Percentiles rank a stretch among this genome's conserved stretches.
Conservation (phyloP, 2,888 invertebrate genomes). For the Oxyteleia sp. region DNA sequence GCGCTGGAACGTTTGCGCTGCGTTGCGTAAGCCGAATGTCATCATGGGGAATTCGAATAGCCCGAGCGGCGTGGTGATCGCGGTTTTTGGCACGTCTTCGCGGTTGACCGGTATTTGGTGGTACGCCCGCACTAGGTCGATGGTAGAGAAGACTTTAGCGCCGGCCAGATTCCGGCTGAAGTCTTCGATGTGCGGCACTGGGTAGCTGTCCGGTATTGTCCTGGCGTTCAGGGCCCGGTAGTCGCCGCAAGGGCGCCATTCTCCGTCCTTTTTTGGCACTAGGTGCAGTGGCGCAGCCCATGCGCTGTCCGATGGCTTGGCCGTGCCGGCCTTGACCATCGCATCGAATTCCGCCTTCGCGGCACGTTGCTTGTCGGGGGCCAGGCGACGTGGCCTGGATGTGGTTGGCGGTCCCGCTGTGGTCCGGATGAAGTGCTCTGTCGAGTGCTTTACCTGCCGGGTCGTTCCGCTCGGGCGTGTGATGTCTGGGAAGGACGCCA, state of each 20-base stretch:
- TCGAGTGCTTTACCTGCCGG: not conserved
- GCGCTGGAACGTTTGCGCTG: slow-evolving; percentile 75
- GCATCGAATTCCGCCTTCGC: not conserved
- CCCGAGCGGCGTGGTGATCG: slow-evolving; percentile 80
- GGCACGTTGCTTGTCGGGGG: not conserved
- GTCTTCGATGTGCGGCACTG: too few species aligned
- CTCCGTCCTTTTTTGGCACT: slow-evolving; percentile 60
- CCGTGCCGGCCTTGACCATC: too few species aligned
- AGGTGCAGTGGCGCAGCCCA: slow-evolving; percentile 76
- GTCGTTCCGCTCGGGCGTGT: not conserved
- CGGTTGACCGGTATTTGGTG: slow-evolving; percentile 75
- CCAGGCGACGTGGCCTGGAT: not conserved
- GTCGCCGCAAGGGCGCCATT: slow-evolving; percentile 75
- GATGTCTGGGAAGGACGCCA: not conserved
- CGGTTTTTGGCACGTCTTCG: slow-evolving; percentile 45
- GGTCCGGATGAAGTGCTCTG: not conserved
- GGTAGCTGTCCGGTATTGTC: slow-evolving; percentile 78
- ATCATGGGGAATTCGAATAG: slow-evolving; percentile 79
- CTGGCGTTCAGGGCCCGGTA: slow-evolving; percentile 75
- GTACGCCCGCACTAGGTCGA: slow-evolving; percentile 74
- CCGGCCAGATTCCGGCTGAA: too few species aligned
- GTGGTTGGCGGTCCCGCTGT: not conserved
- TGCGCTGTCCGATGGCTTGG: too few species aligned
- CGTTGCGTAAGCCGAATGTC: slow-evolving; percentile 80
- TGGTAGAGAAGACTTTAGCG: slow-evolving; percentile 68